These are phyloP conservation scores for Meganola albula DNA, from an alignment of 2,888 invertebrate genomes.

Conservation along the genomic window DNA sequence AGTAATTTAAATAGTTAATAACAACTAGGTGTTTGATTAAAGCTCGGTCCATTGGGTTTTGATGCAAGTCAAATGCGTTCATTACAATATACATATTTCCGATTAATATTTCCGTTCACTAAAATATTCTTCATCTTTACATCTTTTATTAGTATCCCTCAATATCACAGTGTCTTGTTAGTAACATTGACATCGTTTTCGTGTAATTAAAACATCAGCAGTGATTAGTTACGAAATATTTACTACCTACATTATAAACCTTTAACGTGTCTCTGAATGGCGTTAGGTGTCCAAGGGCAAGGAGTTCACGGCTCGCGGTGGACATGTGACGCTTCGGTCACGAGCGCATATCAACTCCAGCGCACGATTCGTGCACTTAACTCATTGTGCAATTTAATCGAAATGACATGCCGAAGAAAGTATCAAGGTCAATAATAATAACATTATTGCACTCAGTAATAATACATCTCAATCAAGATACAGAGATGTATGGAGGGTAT, in stretches of 20 bases:
- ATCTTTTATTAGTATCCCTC: no score
- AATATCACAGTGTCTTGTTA: no score
- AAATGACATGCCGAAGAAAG: conserved; percentile 34
- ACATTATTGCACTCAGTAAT: conserved; percentile 21
- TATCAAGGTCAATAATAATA: conserved; percentile 38
- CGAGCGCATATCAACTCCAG: conserved; percentile 45
- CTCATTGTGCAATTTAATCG: conserved; percentile 44
- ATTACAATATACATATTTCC: no score
- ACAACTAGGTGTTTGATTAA: no score
- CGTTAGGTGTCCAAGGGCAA: conserved; percentile 45
- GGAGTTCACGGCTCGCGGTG: conserved; percentile 56
- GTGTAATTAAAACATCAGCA: conserved; percentile 31
- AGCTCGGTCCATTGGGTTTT: no score
- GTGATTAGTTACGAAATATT: conserved; percentile 26
- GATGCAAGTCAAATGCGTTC: no score
- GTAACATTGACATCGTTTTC: conserved; percentile 27
- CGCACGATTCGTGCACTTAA: conserved; percentile 43
- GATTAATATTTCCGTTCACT: no score
- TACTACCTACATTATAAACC: conserved; percentile 19
- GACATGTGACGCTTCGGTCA: conserved; percentile 53
- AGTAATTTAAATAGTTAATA: no score
- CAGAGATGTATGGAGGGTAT: conserved; percentile 30
- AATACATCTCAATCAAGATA: conserved; percentile 27
- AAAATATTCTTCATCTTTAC: no score
- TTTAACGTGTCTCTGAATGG: conserved; percentile 17